Conservation (phyloP, 92 coral and sea anemone genomes). For the Pocillopora grandis region DNA sequence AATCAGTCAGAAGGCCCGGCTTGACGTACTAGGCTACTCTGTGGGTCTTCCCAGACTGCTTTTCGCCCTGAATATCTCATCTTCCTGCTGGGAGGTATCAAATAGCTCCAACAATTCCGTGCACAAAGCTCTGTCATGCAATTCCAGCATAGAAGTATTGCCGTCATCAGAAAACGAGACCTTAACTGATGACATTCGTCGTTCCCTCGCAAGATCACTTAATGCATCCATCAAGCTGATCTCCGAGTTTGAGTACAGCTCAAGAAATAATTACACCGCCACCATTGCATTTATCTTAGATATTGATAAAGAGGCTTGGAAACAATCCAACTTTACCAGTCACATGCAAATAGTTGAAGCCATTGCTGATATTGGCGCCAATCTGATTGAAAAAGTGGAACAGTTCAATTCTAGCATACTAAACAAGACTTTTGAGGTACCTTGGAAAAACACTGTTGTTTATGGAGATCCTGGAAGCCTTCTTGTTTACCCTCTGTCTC, state of each 20-base stretch:
- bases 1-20: constrained; percentile 48
- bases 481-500: constrained; percentile 6
- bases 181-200: background rate
- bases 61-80: constrained; percentile 48
- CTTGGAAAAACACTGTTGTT: background rate
- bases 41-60: constrained; percentile 59
- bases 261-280: constrained; percentile 2
- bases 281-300: background rate
- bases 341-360: background rate
- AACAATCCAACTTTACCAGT: background rate
- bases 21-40: constrained; percentile 52
- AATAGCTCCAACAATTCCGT: background rate
- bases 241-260: background rate
- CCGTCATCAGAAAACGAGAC: constrained; percentile 6
- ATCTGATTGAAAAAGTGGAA: constrained; percentile 5
- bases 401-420: constrained; percentile 7
- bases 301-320: background rate
- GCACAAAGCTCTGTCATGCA: background rate
- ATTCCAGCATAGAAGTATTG: background rate
- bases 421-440: constrained; percentile 20
- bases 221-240: background rate
- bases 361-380: background rate
- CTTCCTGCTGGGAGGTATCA: background rate
- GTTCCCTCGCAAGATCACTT: constrained; percentile 5
- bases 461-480: constrained; percentile 16